phyloP scores from a whole-genome alignment of 2,888 invertebrate species.

The Phoenoteleia sp. region DNA sequence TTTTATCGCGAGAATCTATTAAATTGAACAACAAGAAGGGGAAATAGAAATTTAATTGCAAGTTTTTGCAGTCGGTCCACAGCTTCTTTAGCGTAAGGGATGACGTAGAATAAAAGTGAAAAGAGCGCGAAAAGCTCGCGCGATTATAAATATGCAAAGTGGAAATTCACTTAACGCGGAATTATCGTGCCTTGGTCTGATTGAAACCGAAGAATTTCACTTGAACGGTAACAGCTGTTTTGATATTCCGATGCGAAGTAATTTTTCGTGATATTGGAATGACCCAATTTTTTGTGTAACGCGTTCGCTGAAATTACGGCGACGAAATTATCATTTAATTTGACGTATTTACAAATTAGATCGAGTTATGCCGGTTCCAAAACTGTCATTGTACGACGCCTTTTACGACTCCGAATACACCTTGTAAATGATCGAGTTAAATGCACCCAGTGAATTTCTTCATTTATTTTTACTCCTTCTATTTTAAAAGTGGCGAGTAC shows the following conservation, averaged over 20 bases:
- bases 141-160: constrained; percentile 50
- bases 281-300: constrained; percentile 27
- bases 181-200: constrained; percentile 40
- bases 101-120: constrained; percentile 20
- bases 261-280: constrained; percentile 14
- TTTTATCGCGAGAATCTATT: not conserved
- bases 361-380: not conserved
- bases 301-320: not conserved
- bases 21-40: not conserved
- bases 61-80: constrained; percentile 18
- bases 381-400: not conserved
- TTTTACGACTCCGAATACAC: too few relatives aligned
- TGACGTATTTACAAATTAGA: not conserved
- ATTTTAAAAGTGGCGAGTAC: not conserved
- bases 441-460: too few relatives aligned
- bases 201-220: constrained; percentile 41
- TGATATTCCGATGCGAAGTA: constrained; percentile 12
- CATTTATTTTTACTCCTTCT: not conserved
- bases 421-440: too few relatives aligned
- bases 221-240: constrained; percentile 50
- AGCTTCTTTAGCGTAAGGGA: constrained; percentile 11
- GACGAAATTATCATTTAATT: constrained; percentile 1
- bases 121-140: constrained; percentile 23
- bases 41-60: constrained; percentile 46
- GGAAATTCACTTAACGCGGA: constrained; percentile 39